Conservation (phyloP, 2,888 invertebrate genomes). For the Neoitamus cyanurus region DNA sequence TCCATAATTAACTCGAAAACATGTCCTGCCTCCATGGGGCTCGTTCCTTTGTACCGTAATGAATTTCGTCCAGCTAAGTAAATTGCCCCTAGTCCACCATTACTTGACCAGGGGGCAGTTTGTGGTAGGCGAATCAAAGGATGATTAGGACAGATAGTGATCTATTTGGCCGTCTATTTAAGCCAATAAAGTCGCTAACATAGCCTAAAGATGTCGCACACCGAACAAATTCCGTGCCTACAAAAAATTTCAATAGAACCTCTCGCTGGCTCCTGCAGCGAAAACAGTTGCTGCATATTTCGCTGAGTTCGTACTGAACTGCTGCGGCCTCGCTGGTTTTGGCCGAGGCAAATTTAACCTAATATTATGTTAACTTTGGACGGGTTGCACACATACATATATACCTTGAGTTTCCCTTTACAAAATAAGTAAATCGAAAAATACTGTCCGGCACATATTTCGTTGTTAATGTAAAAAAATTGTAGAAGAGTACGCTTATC, state of each 20-base stretch:
- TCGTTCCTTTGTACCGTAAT: not conserved
- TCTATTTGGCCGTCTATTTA: conserved; percentile 8
- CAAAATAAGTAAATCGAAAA: not conserved
- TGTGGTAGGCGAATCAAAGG: conserved; percentile 17
- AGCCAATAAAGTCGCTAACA: not conserved
- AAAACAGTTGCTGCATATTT: too few species aligned
- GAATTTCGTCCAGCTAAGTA: conserved; percentile 9
- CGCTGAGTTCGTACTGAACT: too few species aligned
- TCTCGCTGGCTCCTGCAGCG: too few species aligned
- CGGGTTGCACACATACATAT: too few species aligned
- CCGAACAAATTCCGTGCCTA: too few species aligned
- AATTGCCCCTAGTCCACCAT: not conserved
- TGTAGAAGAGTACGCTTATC: not conserved
- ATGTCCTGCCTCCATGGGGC: conserved; percentile 8
- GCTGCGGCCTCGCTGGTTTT: too few species aligned
- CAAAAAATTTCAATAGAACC: too few species aligned
- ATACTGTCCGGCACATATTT: not conserved
- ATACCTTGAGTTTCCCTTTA: too few species aligned
- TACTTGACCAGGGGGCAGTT: conserved; percentile 13
- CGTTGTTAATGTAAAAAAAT: not conserved
- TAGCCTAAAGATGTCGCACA: not conserved
- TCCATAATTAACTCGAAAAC: conserved; percentile 27
- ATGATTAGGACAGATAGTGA: conserved; percentile 9
- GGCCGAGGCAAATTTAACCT: too few species aligned
- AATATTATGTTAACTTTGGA: too few species aligned